These are phyloP conservation scores for Hippocampus barbouri DNA, from an alignment of 2,113 vertebrate species.

Conservation along the genomic window DNA sequence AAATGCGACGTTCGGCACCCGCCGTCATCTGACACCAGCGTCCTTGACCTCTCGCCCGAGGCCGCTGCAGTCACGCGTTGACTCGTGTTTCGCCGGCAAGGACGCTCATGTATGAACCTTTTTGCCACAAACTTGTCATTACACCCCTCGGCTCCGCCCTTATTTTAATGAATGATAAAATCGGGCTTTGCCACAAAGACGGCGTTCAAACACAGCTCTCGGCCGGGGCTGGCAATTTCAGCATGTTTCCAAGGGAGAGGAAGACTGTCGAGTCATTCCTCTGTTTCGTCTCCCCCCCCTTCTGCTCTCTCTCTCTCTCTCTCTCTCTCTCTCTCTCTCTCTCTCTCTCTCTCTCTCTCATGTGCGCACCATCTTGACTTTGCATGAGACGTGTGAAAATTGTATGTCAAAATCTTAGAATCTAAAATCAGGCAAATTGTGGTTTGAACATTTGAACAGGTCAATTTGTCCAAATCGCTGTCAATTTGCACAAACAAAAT, in stretches of 20 bases:
- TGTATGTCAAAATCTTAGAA: neutral
- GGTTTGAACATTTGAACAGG: too few relatives aligned
- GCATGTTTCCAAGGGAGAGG: conserved; percentile 40
- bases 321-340: too few relatives aligned
- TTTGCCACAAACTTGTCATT: conserved; percentile 2
- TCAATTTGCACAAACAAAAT: too few relatives aligned
- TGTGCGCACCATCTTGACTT: conserved; percentile 4
- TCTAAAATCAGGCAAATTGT: neutral
- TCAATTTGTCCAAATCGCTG: too few relatives aligned
- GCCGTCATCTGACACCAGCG: conserved; percentile 27
- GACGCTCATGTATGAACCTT: neutral
- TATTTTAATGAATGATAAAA: conserved; percentile 61
- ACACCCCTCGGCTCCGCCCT: conserved; percentile 51
- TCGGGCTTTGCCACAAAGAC: conserved; percentile 43
- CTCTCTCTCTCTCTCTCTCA: too few relatives aligned
- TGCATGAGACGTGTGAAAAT: conserved; percentile 48
- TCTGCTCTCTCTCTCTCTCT: too few relatives aligned
- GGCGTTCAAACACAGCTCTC: conserved; percentile 55
- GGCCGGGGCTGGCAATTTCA: conserved; percentile 53
- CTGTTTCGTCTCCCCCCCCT: neutral
- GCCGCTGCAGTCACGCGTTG: conserved; percentile 11
- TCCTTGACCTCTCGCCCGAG: conserved; percentile 23
- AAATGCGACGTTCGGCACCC: neutral
- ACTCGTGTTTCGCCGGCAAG: conserved; percentile 14
- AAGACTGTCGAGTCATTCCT: conserved; percentile 52